These are phyloP conservation scores for Macropus fuliginosus DNA, from an alignment of 2,797 vertebrate genomes.

Conservation along the genomic window DNA sequence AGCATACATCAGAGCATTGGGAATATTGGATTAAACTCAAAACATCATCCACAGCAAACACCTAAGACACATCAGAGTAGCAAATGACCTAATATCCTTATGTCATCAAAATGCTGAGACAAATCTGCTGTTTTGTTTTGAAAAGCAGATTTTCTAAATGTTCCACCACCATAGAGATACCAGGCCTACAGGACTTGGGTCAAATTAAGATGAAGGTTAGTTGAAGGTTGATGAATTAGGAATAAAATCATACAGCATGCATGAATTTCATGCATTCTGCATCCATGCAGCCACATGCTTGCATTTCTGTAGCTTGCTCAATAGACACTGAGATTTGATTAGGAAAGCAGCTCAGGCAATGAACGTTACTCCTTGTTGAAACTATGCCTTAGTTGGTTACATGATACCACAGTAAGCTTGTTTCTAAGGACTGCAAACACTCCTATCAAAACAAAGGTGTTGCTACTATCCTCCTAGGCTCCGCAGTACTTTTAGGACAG, in stretches of 20 bases:
- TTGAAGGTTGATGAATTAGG: constrained; percentile 17
- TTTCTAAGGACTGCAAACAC: constrained; percentile 49
- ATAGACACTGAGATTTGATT: constrained; percentile 38
- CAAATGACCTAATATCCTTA: constrained; percentile 1
- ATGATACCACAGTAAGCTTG: neutral
- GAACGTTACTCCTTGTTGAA: neutral
- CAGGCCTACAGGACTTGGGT: neutral
- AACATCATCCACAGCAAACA: neutral
- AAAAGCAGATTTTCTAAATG: constrained; percentile 8
- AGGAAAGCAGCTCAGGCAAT: neutral
- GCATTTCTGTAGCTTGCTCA: neutral
- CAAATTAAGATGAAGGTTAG: constrained; percentile 21
- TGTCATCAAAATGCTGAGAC: constrained; percentile 30
- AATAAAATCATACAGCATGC: constrained; percentile 22
- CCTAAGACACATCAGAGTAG: neutral
- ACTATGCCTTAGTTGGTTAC: constrained; percentile 2
- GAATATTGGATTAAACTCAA: constrained; percentile 5
- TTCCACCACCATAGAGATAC: constrained; percentile 8
- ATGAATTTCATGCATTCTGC: constrained; percentile 35
- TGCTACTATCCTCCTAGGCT: neutral
- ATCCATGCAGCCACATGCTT: constrained; percentile 67
- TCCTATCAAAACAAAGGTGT: neutral
- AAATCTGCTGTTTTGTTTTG: constrained; percentile 4
- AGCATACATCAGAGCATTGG: constrained; percentile 7
- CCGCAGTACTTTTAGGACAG: neutral